These are phyloP conservation scores for Fragum sueziense DNA, from an alignment of 2,888 invertebrate genomes.

Conservation along the genomic window DNA sequence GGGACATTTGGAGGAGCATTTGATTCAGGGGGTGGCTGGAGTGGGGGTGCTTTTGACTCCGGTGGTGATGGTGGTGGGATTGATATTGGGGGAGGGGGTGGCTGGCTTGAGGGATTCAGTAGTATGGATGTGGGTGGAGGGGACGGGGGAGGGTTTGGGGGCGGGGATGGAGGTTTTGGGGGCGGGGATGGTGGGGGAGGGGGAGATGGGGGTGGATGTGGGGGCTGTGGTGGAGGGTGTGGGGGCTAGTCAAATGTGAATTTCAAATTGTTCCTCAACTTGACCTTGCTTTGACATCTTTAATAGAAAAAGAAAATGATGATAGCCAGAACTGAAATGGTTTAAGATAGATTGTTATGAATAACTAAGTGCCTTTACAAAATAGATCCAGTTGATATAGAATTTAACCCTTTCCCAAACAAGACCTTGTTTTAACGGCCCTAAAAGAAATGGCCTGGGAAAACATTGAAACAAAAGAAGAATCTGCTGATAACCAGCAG, in stretches of 20 bases:
- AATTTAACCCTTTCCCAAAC: too few species aligned
- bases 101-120: constrained; percentile 12
- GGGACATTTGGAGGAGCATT: constrained; percentile 40
- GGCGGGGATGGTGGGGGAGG: constrained; percentile 44
- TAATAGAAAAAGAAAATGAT: not conserved
- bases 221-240: constrained; percentile 41
- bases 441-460: too few species aligned
- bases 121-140: constrained; percentile 13
- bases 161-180: constrained; percentile 37
- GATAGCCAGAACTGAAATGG: too few species aligned
- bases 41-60: constrained; percentile 46
- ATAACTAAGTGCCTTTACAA: too few species aligned
- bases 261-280: too few species aligned
- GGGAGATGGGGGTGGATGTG: constrained; percentile 41
- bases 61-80: constrained; percentile 33
- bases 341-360: too few species aligned
- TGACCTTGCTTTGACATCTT: too few species aligned
- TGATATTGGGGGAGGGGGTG: constrained; percentile 30
- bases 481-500: too few species aligned
- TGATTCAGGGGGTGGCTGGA: constrained; percentile 33
- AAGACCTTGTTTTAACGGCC: too few species aligned
- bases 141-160: constrained; percentile 34
- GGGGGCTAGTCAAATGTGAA: constrained; percentile 25
- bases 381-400: too few species aligned
- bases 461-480: too few species aligned